Conservation (phyloP, 2,797 vertebrate genomes). For the Picus viridis region DNA sequence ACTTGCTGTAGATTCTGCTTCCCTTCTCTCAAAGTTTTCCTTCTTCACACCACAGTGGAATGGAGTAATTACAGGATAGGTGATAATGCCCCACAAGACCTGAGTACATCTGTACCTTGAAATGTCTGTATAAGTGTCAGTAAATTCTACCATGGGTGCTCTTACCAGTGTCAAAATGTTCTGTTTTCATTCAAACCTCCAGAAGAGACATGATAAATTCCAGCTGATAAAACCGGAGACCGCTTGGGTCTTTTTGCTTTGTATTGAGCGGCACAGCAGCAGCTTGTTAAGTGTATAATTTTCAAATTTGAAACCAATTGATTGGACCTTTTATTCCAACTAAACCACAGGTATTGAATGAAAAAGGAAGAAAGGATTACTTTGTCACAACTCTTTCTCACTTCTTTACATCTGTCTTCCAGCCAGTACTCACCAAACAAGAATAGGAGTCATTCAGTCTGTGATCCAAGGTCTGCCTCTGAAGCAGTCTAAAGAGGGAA, state of each 20-base stretch:
- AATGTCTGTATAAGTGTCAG: constrained; percentile 64
- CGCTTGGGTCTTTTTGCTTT: constrained; percentile 64
- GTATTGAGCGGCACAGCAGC: constrained; percentile 83
- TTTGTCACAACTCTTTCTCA: constrained; percentile 77
- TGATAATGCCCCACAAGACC: constrained; percentile 45
- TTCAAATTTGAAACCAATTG: constrained; percentile 90
- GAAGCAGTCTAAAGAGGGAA: constrained; percentile 89
- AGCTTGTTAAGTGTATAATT: constrained; percentile 85
- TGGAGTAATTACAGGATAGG: constrained; percentile 27
- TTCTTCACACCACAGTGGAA: not conserved
- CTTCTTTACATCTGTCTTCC: constrained; percentile 67
- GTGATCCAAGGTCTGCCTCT: constrained; percentile 92
- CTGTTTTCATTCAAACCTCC: constrained; percentile 63
- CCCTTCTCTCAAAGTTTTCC: constrained; percentile 9
- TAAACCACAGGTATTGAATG: constrained; percentile 75
- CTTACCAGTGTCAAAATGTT: constrained; percentile 54
- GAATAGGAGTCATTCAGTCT: constrained; percentile 98
- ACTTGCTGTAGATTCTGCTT: not conserved
- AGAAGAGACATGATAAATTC: constrained; percentile 43
- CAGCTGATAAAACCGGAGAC: constrained; percentile 47
- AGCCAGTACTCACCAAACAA: constrained; percentile 90
- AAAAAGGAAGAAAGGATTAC: constrained; percentile 74
- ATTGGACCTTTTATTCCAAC: constrained; percentile 86
- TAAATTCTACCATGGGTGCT: constrained; percentile 56
- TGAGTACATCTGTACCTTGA: constrained; percentile 33